Base-by-base conservation (phyloP, 2,797 vertebrate species). In the Aphelocoma californica region DNA sequence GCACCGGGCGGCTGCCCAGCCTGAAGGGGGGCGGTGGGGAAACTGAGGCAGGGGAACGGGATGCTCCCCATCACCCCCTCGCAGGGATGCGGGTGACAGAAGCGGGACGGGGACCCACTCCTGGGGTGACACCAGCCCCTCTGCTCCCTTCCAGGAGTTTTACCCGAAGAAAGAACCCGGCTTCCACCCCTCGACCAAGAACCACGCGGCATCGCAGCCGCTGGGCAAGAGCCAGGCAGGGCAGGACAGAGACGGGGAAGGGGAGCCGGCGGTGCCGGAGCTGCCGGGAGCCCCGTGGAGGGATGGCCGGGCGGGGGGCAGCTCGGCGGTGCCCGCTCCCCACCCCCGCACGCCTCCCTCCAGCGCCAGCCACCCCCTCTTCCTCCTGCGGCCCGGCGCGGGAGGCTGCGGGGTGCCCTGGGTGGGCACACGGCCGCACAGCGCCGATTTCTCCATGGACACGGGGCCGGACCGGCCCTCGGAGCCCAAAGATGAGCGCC, bases 131-230 rank as follows among this genome's bases (percentile, higher is more conserved):
- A 1, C 8, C 67, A 1, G 12, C 36, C 32, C 44, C 53, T 88
- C 44, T 71, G n/a, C n/a, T 67, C 54, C 50, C 57, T 57, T 38
- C 19, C 90, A 96, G 96, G 96, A 96, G 42, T 92, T 94, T 42
- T 88, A 90, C 45, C 42, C 2, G 5, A 90, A 91, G 85, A 91
- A 86, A 29, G 90, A 94, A 3, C 34, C 66, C 5, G 14, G 10
- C 3, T 92, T 91, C 34, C 92, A 45, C 17, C 21, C 47, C 45
- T 28, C 12, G 0, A 9, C 25, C 75, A 44, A 86, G 86, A 92
- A 94, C 77, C 83, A 24, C 13, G 74, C 17, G 5, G 54, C n/a
- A 4, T 1, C 51, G 3, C 89, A 36, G 75, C 80, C 40, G 81
- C 90, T 18, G 79, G 51, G 64, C 88, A 85, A 62, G 67, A 26